Evolutionary conservation across 2,113 vertebrate genomes (phyloP).

Genomic region (Cyanoderma ruficeps): DNA sequence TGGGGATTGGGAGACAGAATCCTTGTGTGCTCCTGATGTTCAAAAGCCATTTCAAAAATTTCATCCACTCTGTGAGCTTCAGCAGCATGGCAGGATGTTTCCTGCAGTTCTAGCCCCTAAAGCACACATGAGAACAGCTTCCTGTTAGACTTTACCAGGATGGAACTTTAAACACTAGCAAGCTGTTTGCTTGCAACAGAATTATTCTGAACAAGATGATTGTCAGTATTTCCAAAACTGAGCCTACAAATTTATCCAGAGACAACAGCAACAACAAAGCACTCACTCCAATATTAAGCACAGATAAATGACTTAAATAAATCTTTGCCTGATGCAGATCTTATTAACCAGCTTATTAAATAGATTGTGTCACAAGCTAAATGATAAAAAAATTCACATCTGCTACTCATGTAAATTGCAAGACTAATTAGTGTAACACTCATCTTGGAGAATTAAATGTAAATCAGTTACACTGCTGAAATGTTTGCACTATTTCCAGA

Average conservation of each 20-base stretch:
- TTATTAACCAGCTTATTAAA: background rate
- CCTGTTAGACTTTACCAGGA: background rate
- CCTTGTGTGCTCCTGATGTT: constrained; percentile 77
- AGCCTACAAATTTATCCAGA: background rate
- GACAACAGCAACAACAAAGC: background rate
- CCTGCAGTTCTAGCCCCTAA: constrained; percentile 95
- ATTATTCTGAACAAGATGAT: background rate
- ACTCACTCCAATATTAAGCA: background rate
- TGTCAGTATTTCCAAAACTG: background rate
- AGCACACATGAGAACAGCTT: background rate
- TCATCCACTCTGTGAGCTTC: constrained; percentile 94
- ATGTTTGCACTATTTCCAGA: background rate
- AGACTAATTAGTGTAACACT: background rate
- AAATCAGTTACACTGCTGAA: background rate
- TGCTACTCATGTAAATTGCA: background rate
- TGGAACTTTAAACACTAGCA: background rate
- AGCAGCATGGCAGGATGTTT: constrained; percentile 95
- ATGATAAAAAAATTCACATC: background rate
- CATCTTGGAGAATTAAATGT: background rate
- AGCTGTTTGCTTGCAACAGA: background rate
- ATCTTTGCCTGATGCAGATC: background rate
- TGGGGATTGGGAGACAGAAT: constrained; percentile 85
- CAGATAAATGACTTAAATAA: background rate
- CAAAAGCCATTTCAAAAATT: constrained; percentile 91
- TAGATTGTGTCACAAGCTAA: background rate